These are phyloP conservation scores for Prunella fulvescens DNA, from an alignment of 2,113 vertebrate genomes.

Conservation along the genomic window DNA sequence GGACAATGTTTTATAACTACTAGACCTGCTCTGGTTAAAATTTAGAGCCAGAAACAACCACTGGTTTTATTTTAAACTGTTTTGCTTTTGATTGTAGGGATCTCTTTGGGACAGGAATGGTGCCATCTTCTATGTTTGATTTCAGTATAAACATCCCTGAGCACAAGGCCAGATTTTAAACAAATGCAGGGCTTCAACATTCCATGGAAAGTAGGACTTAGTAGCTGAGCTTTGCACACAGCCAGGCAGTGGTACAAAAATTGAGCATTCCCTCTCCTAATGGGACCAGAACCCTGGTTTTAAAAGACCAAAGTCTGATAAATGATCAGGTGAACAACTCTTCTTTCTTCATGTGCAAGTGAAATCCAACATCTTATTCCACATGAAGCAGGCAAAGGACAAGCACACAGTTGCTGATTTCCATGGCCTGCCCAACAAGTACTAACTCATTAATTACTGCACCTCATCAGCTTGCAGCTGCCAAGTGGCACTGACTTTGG, in stretches of 20 bases:
- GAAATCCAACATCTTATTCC: not conserved
- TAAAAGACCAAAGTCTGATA: not conserved
- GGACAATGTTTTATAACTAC: not conserved
- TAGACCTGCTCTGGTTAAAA: not conserved
- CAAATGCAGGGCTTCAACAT: not conserved
- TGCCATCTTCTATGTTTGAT: slow-evolving; percentile 3
- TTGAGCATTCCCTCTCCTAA: fast-evolving
- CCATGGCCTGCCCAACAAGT: not conserved
- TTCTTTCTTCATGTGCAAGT: not conserved
- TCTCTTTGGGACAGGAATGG: not conserved
- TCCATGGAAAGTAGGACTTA: not conserved
- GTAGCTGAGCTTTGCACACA: not conserved
- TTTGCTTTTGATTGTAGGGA: slow-evolving; percentile 22
- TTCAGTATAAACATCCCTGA: slow-evolving; percentile 21
- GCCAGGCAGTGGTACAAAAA: not conserved
- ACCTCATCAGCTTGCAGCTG: not conserved
- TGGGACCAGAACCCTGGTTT: not conserved
- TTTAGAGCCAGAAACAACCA: not conserved
- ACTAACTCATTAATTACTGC: not conserved
- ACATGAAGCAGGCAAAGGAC: not conserved
- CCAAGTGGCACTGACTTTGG: not conserved
- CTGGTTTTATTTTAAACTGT: slow-evolving; percentile 2
- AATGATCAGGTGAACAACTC: not conserved
- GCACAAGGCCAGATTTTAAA: slow-evolving; percentile 22
- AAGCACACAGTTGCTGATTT: not conserved